A percentile compares a stretch with the other conserved stretches of the same genome.
Conservation (phyloP, 2,113 vertebrate genomes). For the Amphiprion ocellaris region DNA sequence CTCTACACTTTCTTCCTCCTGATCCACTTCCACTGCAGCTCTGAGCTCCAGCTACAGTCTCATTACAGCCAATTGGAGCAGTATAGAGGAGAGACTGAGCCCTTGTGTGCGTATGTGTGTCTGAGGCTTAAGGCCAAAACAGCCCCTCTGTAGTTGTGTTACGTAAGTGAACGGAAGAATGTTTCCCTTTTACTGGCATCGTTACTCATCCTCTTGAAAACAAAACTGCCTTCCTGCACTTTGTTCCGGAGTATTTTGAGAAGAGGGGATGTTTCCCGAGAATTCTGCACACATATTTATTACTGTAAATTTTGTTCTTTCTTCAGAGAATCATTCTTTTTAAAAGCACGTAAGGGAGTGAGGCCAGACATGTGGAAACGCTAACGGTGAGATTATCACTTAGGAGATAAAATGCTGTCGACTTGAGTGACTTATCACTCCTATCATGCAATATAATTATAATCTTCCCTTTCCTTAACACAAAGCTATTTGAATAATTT, state of each 20-base stretch:
- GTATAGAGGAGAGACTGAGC: conserved; percentile 47
- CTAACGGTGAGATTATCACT: background rate
- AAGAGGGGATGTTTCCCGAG: background rate
- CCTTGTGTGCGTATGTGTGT: conserved; percentile 43
- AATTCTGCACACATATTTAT: background rate
- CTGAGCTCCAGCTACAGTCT: conserved; percentile 50
- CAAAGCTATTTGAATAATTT: conserved; percentile 28
- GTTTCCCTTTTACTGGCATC: conserved; percentile 71
- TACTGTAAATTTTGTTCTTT: background rate
- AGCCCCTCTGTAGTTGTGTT: conserved; percentile 74
- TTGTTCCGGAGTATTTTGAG: conserved; percentile 25
- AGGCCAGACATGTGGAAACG: conserved; percentile 8
- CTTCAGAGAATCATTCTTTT: background rate
- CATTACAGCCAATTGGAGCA: conserved; percentile 65
- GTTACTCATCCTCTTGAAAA: conserved; percentile 59
- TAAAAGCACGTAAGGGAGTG: background rate
- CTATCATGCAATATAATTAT: background rate
- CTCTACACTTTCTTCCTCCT: conserved; percentile 58
- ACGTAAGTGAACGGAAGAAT: conserved; percentile 72
- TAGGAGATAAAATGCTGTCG: conserved; percentile 24
- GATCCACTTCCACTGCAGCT: conserved; percentile 51
- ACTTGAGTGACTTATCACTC: background rate
- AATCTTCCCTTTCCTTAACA: conserved; percentile 15
- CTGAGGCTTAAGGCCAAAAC: conserved; percentile 71
- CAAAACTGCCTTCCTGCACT: conserved; percentile 38